Evolutionary conservation across 2,113 vertebrate species (phyloP).

Genomic region (Oceanites oceanicus): DNA sequence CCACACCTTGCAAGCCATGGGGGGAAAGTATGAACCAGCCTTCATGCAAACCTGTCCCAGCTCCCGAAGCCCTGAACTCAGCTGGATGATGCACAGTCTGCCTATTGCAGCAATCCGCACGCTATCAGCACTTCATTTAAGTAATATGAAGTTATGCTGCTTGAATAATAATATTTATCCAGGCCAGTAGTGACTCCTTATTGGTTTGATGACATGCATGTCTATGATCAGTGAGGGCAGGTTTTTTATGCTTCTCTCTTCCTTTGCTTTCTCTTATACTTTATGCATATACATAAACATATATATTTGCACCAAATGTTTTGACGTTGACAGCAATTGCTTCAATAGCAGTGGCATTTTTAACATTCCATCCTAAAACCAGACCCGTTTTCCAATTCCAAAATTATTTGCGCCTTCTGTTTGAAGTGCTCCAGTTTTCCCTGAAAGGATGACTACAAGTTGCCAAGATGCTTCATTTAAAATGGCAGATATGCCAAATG

Average conservation of each 20-base stretch:
- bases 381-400: background rate
- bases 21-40: background rate
- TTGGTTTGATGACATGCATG: background rate
- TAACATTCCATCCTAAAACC: background rate
- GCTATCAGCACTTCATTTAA: background rate
- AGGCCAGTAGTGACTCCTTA: background rate
- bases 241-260: background rate
- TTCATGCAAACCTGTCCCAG: background rate
- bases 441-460: background rate
- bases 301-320: background rate
- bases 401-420: background rate
- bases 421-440: background rate
- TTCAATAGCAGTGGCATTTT: background rate
- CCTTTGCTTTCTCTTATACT: background rate
- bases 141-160: background rate
- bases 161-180: background rate
- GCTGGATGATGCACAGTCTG: background rate
- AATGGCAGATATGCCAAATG: background rate
- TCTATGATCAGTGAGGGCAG: background rate
- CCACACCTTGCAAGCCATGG: background rate
- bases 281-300: background rate
- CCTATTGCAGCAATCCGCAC: accelerated
- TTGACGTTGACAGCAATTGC: background rate
- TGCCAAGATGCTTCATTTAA: background rate
- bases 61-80: background rate